Percentiles rank a stretch among this genome's conserved stretches.
phyloP scores from a whole-genome alignment of 2,113 vertebrate species.

The Brachyistius frenatus region DNA sequence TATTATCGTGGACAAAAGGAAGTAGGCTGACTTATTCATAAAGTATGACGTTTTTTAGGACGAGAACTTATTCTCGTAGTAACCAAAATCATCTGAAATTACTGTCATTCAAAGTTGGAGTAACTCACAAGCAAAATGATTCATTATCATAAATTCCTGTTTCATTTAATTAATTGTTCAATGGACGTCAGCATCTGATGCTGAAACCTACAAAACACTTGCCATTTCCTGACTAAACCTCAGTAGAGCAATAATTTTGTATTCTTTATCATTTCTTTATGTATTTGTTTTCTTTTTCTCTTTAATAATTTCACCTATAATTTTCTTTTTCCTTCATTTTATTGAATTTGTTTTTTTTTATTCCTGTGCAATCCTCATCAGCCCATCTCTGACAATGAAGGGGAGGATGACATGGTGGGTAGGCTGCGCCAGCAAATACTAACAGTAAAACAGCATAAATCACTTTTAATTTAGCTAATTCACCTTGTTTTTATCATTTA shows the following conservation, averaged over 20 bases:
- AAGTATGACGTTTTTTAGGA: no score
- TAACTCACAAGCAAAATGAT: no score
- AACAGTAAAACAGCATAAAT: background rate
- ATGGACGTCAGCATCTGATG: no score
- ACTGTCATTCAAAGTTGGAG: no score
- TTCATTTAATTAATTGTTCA: no score
- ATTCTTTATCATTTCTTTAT: background rate
- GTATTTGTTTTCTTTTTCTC: background rate
- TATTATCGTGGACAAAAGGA: no score
- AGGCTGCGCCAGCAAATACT: constrained; percentile 8
- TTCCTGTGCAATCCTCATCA: constrained; percentile 32
- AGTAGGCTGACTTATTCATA: no score
- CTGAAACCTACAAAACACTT: no score
- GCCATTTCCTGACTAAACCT: background rate
- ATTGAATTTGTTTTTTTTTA: constrained; percentile 21
- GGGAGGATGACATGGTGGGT: constrained; percentile 78
- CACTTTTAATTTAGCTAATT: background rate
- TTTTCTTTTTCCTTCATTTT: constrained; percentile 22
- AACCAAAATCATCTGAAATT: no score
- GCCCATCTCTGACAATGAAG: constrained; percentile 71
- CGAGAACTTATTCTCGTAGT: no score
- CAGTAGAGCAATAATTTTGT: background rate
- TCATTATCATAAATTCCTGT: no score
- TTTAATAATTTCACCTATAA: background rate
- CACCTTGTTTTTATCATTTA: background rate